phyloP scores from a whole-genome alignment of 2,888 invertebrate species.

The Operophtera brumata region DNA sequence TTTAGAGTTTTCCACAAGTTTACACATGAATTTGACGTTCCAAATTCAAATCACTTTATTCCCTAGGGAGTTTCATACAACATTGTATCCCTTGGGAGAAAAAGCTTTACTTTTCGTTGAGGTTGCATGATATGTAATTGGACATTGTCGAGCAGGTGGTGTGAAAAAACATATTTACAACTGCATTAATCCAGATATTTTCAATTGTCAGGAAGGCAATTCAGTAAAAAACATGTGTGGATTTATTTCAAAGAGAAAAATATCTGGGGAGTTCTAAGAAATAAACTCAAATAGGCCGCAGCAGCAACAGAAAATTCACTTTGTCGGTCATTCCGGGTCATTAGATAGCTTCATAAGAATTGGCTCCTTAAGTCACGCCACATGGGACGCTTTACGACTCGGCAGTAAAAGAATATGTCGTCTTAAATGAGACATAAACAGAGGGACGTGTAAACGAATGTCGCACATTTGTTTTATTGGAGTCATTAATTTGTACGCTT shows the following conservation, averaged over 20 bases:
- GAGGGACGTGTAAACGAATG: slow-evolving; percentile 77
- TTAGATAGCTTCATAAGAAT: slow-evolving; percentile 56
- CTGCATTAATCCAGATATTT: too few species aligned
- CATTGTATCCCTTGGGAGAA: too few species aligned
- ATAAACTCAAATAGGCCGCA: slow-evolving; percentile 12
- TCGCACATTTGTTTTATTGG: slow-evolving; percentile 78
- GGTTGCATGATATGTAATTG: too few species aligned
- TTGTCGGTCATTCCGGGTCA: slow-evolving; percentile 52
- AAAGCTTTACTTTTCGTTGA: too few species aligned
- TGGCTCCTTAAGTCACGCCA: slow-evolving; percentile 60
- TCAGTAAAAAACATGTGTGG: too few species aligned
- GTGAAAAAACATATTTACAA: too few species aligned
- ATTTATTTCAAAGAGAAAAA: background rate
- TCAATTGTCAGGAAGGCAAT: too few species aligned
- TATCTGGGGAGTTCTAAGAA: background rate
- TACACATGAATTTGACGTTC: too few species aligned
- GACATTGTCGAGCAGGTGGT: too few species aligned
- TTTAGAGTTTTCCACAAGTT: too few species aligned
- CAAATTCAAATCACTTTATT: too few species aligned
- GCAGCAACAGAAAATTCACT: slow-evolving; percentile 44
- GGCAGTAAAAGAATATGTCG: slow-evolving; percentile 76
- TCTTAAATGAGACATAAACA: slow-evolving; percentile 80
- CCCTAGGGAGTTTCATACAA: too few species aligned
- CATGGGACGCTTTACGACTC: slow-evolving; percentile 71
- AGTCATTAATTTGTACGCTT: slow-evolving; percentile 73